Percentiles rank a stretch among this genome's conserved stretches.
These are phyloP conservation scores for Keiferia lycopersicella DNA, from an alignment of 2,888 invertebrate genomes.

Conservation along the genomic window DNA sequence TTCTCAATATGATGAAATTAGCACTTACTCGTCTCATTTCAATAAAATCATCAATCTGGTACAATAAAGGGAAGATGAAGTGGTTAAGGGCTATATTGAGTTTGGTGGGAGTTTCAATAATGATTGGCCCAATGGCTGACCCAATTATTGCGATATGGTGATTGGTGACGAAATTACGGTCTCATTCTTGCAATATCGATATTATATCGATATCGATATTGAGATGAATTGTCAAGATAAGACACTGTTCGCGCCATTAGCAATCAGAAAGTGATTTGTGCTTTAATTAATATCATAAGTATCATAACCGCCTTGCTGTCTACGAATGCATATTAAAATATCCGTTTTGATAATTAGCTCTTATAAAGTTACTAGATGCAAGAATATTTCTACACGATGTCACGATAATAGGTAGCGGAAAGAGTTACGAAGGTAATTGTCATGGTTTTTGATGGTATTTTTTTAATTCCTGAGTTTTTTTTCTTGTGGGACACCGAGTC, in stretches of 20 bases:
- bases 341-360: background rate
- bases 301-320: slow-evolving; percentile 20
- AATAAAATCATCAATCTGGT: slow-evolving; percentile 10
- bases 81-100: slow-evolving; percentile 9
- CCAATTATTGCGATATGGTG: slow-evolving; percentile 65
- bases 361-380: no score
- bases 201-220: slow-evolving; percentile 30
- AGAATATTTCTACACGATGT: no score
- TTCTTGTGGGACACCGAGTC: no score
- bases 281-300: slow-evolving; percentile 24
- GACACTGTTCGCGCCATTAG: slow-evolving; percentile 50
- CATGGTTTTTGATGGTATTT: no score
- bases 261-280: slow-evolving; percentile 32
- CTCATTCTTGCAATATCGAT: slow-evolving; percentile 38
- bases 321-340: slow-evolving; percentile 2
- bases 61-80: slow-evolving; percentile 10
- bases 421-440: no score
- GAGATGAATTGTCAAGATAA: slow-evolving; percentile 65
- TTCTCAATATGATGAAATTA: no score
- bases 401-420: no score
- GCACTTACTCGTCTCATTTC: background rate
- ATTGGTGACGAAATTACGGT: slow-evolving; percentile 63
- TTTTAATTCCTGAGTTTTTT: no score
- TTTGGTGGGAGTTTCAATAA: no score
- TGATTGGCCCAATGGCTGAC: slow-evolving; percentile 38